A percentile compares a stretch with the other conserved stretches of the same genome.
Conservation (phyloP, 2,888 invertebrate species). For the Notodonta dromedarius region DNA sequence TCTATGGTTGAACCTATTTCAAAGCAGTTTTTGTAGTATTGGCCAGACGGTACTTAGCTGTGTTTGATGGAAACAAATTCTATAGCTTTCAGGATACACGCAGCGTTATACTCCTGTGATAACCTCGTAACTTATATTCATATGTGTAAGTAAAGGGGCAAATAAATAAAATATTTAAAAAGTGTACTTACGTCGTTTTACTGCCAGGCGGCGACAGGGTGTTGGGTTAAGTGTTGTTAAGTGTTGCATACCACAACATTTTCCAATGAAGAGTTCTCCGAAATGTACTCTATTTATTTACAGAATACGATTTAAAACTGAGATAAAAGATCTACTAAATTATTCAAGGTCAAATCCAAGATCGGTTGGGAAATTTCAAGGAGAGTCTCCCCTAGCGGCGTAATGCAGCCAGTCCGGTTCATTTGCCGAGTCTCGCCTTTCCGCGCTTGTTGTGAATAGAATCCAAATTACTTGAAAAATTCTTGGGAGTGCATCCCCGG, state of each 20-base stretch:
- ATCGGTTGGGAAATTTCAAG: conserved; percentile 24
- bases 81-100: too few relatives aligned
- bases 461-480: conserved; percentile 78
- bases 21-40: not conserved
- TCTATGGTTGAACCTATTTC: not conserved
- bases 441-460: conserved; percentile 72
- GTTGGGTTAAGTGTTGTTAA: too few relatives aligned
- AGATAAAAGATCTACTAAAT: not conserved
- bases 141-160: too few relatives aligned
- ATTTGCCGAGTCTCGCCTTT: conserved; percentile 67
- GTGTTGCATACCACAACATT: too few relatives aligned
- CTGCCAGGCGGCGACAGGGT: too few relatives aligned
- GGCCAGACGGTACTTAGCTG: not conserved
- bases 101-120: too few relatives aligned
- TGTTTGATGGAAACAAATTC: too few relatives aligned
- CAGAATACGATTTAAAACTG: too few relatives aligned
- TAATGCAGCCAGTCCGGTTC: conserved; percentile 63
- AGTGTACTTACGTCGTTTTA: too few relatives aligned
- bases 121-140: too few relatives aligned
- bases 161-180: too few relatives aligned
- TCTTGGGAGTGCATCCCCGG: conserved; percentile 56
- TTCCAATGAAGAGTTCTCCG: not conserved
- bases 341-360: conserved; percentile 10
- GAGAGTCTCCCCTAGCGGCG: conserved; percentile 13
- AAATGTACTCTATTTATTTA: too few relatives aligned